These are phyloP conservation scores for Psilopogon haemacephalus DNA, from an alignment of 2,113 vertebrate genomes.

Conservation along the genomic window DNA sequence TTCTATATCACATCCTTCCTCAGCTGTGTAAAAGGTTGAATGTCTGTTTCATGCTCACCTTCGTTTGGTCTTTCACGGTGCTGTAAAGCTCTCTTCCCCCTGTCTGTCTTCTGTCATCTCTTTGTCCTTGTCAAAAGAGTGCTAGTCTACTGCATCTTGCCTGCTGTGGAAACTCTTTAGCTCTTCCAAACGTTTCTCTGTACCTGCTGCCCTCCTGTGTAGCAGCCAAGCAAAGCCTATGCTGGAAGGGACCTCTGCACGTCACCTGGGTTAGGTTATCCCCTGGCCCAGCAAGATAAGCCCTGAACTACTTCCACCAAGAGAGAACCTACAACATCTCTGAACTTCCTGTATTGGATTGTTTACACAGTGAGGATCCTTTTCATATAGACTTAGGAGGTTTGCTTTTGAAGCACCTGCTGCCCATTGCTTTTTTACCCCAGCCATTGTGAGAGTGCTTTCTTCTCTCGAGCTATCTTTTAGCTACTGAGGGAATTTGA, in stretches of 20 bases:
- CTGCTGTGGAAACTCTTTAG: neutral
- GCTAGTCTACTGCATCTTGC: neutral
- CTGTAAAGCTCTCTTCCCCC: neutral
- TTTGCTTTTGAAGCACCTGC: neutral
- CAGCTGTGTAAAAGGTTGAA: neutral
- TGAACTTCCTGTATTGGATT: neutral
- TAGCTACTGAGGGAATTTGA: neutral
- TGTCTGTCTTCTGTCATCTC: neutral
- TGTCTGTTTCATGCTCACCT: neutral
- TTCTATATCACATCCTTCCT: neutral
- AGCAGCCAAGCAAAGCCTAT: neutral
- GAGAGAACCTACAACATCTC: neutral
- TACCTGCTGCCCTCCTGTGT: neutral
- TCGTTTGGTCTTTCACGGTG: neutral
- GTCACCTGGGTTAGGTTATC: neutral
- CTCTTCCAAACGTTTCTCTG: neutral
- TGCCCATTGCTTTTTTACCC: neutral
- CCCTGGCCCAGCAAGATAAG: neutral
- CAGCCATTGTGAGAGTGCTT: neutral
- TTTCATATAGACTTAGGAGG: neutral
- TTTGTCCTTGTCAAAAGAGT: neutral
- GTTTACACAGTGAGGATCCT: neutral
- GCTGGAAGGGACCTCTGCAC: neutral
- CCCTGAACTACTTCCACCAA: neutral
- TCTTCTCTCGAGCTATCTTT: neutral